Evolutionary conservation across 2,797 vertebrate genomes (phyloP).

Genomic region (Betta splendens): DNA sequence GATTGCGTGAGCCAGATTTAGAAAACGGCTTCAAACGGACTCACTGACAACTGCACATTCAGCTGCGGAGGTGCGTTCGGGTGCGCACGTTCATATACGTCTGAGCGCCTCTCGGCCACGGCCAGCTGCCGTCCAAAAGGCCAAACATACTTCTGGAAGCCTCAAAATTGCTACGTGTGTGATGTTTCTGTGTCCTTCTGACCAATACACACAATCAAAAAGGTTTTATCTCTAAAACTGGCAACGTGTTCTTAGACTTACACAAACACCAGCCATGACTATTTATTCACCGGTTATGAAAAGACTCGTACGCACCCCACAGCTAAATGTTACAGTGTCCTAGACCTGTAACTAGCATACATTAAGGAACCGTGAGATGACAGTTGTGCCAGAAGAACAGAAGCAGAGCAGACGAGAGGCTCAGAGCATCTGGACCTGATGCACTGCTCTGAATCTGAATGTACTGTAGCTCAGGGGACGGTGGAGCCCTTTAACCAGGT

Average conservation of each 20-base stretch:
- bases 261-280: constrained; percentile 58
- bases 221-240: constrained; percentile 69
- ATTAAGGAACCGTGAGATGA: constrained; percentile 55
- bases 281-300: constrained; percentile 66
- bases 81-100: constrained; percentile 14
- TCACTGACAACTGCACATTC: constrained; percentile 42
- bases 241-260: constrained; percentile 62
- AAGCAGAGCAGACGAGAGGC: constrained; percentile 38
- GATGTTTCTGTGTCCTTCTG: constrained; percentile 63
- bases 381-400: constrained; percentile 47
- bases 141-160: constrained; percentile 73
- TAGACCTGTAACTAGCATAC: constrained; percentile 54
- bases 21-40: constrained; percentile 55
- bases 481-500: constrained; percentile 4
- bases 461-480: constrained; percentile 10
- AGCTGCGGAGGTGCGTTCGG: constrained; percentile 35
- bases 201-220: constrained; percentile 75
- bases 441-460: no score
- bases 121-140: constrained; percentile 69
- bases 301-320: constrained; percentile 46
- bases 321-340: constrained; percentile 37
- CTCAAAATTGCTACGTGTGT: constrained; percentile 73
- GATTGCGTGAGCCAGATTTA: constrained; percentile 74
- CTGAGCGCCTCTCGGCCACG: constrained; percentile 45
- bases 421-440: constrained; percentile 24